A percentile compares a stretch with the other conserved stretches of the same genome.
These are phyloP conservation scores for Indri indri DNA, from an alignment of 2,113 vertebrate species.

Conservation along the genomic window DNA sequence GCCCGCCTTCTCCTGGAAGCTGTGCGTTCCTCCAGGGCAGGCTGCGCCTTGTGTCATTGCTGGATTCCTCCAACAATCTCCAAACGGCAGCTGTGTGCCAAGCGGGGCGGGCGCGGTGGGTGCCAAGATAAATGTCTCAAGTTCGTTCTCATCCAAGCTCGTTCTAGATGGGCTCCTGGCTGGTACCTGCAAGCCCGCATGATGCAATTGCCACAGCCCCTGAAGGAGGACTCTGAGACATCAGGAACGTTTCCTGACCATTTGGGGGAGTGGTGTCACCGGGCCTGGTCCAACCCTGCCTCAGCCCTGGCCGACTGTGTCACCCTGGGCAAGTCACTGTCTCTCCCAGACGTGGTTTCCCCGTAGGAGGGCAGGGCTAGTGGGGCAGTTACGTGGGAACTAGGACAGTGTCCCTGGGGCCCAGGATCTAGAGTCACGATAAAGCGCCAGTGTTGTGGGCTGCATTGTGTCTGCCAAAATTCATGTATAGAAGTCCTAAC, in stretches of 20 bases:
- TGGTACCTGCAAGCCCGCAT: fast-evolving
- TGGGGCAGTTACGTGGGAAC: fast-evolving
- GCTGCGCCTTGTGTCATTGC: fast-evolving
- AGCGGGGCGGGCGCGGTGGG: fast-evolving
- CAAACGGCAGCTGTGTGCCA: fast-evolving
- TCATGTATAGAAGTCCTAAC: fast-evolving
- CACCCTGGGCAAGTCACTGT: fast-evolving
- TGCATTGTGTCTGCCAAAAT: fast-evolving
- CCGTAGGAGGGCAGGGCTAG: fast-evolving
- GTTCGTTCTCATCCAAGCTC: not conserved
- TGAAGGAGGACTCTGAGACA: not conserved
- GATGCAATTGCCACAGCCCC: fast-evolving
- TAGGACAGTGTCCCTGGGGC: no score
- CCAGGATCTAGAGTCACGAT: not conserved
- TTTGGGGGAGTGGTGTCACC: not conserved
- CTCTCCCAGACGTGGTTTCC: not conserved
- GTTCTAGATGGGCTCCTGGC: not conserved
- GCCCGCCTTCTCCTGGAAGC: not conserved
- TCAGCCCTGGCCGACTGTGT: not conserved
- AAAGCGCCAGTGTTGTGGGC: fast-evolving
- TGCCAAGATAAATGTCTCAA: fast-evolving
- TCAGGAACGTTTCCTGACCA: fast-evolving
- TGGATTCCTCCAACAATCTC: fast-evolving
- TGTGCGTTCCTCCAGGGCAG: fast-evolving
- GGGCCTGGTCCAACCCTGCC: not conserved